These are phyloP conservation scores for Scomber scombrus DNA, from an alignment of 2,113 vertebrate species.

Conservation along the genomic window DNA sequence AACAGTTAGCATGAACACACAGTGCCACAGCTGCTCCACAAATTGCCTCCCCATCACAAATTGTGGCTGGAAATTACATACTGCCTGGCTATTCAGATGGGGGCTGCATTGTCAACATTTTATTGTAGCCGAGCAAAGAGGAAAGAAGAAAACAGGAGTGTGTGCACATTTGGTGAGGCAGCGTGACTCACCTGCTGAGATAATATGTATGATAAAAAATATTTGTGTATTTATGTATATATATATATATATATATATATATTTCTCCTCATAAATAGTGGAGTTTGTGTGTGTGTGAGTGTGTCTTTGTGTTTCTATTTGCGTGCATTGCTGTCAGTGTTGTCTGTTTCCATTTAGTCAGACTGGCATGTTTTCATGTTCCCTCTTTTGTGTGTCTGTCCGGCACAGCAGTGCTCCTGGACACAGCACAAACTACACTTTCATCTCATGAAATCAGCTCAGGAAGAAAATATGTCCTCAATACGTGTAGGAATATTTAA, in stretches of 20 bases:
- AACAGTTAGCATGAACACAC: conserved; percentile 56
- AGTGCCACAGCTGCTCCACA: conserved; percentile 46
- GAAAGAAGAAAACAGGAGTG: neutral
- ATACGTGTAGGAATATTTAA: conserved; percentile 25
- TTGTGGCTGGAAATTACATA: conserved; percentile 40
- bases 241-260: neutral
- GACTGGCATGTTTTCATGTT: neutral
- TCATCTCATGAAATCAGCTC: neutral
- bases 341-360: conserved; percentile 5
- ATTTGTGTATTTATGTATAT: neutral
- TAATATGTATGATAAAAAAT: neutral
- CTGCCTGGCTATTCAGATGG: conserved; percentile 25
- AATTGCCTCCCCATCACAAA: conserved; percentile 47
- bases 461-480: neutral
- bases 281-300: neutral
- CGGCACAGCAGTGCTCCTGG: neutral
- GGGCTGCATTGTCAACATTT: conserved; percentile 30
- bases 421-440: neutral
- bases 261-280: neutral
- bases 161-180: neutral
- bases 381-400: conserved; percentile 4
- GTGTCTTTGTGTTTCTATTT: neutral
- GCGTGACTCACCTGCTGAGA: neutral
- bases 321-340: neutral
- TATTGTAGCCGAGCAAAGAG: conserved; percentile 8